A percentile compares a stretch with the other conserved stretches of the same genome.
Conservation (phyloP, 2,888 invertebrate genomes). For the Diaphora mendica region DNA sequence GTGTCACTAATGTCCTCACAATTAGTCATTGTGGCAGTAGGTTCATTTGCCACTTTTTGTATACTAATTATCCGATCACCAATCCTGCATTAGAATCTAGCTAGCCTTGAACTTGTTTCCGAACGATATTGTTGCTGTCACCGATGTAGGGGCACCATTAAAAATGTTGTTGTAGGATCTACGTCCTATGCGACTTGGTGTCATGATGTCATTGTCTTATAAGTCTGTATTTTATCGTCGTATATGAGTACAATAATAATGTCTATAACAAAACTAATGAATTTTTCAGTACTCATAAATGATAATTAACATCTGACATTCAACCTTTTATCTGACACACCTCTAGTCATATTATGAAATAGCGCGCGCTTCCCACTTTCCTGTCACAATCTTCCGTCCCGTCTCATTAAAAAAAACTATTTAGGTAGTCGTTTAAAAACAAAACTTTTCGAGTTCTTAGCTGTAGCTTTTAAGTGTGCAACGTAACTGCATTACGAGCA, state of each 20-base stretch:
- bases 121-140: constrained; percentile 51
- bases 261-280: background rate
- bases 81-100: constrained; percentile 37
- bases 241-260: background rate
- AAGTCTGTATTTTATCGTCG: background rate
- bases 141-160: constrained; percentile 40
- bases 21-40: constrained; percentile 23
- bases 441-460: background rate
- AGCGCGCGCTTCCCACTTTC: too few relatives aligned
- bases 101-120: constrained; percentile 61
- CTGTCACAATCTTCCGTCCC: too few relatives aligned
- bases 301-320: background rate
- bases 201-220: background rate
- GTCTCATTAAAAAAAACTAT: background rate
- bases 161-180: background rate
- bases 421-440: background rate
- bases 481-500: background rate
- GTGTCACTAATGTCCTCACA: constrained; percentile 19
- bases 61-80: constrained; percentile 29
- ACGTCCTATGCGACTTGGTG: background rate
- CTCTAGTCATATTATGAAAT: background rate
- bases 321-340: background rate
- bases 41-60: constrained; percentile 42
- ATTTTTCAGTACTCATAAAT: background rate
- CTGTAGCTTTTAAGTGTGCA: background rate